These are phyloP conservation scores for Astatotilapia flaviijosephi DNA, from an alignment of 2,113 vertebrate species.

Conservation along the genomic window DNA sequence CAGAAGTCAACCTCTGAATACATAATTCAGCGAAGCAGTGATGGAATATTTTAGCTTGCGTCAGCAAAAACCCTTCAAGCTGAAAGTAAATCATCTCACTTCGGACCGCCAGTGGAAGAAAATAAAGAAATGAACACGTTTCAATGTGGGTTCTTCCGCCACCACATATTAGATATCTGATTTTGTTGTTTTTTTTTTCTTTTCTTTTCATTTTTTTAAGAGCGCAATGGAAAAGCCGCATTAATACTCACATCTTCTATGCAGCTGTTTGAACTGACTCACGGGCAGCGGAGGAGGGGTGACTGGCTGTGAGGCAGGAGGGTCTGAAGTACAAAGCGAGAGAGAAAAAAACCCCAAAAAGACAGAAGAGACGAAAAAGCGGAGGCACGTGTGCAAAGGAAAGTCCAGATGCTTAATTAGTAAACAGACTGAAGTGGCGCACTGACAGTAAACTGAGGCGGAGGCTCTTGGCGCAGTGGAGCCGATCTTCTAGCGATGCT, in stretches of 20 bases:
- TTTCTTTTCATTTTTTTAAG: not conserved
- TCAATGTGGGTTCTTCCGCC: not conserved
- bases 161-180: not conserved
- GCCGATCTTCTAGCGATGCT: conserved; percentile 23
- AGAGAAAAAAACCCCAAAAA: not conserved
- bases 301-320: conserved; percentile 6
- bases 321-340: conserved; percentile 28
- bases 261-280: conserved; percentile 67
- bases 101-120: not conserved
- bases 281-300: conserved; percentile 31
- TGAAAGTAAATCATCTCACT: conserved; percentile 10
- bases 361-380: not conserved
- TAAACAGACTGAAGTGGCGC: conserved; percentile 12
- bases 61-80: conserved; percentile 54
- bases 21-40: conserved; percentile 41
- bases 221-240: conserved; percentile 47
- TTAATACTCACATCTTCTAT: conserved; percentile 74
- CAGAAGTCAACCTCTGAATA: not conserved
- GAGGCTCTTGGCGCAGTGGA: conserved; percentile 35
- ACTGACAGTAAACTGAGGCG: not conserved
- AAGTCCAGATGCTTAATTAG: conserved; percentile 2
- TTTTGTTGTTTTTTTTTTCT: fast-evolving
- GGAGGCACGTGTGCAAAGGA: not conserved
- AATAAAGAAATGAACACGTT: not conserved
- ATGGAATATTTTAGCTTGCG: conserved; percentile 38